Percentiles rank a stretch among this genome's conserved stretches.
These are phyloP conservation scores for Boloria selene DNA, from an alignment of 2,888 invertebrate species.

Conservation along the genomic window DNA sequence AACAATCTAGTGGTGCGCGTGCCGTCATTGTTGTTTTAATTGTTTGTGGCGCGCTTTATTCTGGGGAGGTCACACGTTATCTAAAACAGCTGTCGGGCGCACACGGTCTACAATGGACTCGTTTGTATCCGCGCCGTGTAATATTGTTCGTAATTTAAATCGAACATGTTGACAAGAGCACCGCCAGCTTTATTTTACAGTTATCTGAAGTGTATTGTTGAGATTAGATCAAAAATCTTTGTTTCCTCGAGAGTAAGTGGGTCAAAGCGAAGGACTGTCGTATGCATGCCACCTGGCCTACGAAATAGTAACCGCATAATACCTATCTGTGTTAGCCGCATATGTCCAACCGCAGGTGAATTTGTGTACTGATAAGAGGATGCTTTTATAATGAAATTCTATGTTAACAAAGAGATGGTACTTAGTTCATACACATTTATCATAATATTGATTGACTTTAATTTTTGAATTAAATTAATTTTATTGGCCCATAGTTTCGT, in stretches of 20 bases:
- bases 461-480: too few relatives aligned
- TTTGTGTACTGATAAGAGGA: neutral
- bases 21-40: constrained; percentile 60
- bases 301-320: constrained; percentile 49
- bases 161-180: constrained; percentile 61
- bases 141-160: constrained; percentile 80
- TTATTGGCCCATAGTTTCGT: too few relatives aligned
- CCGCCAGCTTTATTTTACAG: constrained; percentile 66
- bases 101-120: constrained; percentile 72
- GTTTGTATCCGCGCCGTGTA: constrained; percentile 71
- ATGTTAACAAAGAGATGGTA: too few relatives aligned
- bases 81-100: constrained; percentile 77
- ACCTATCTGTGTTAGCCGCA: constrained; percentile 45
- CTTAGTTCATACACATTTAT: too few relatives aligned
- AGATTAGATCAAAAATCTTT: constrained; percentile 77
- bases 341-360: constrained; percentile 35
- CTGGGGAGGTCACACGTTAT: constrained; percentile 75
- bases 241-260: constrained; percentile 67
- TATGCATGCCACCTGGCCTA: constrained; percentile 63
- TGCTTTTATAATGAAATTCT: neutral
- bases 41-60: constrained; percentile 66
- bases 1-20: constrained; percentile 44
- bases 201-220: constrained; percentile 76
- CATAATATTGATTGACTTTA: too few relatives aligned
- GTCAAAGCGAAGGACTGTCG: constrained; percentile 60